Conservation (phyloP, 2,888 invertebrate species). For the Tiphia femorata region DNA sequence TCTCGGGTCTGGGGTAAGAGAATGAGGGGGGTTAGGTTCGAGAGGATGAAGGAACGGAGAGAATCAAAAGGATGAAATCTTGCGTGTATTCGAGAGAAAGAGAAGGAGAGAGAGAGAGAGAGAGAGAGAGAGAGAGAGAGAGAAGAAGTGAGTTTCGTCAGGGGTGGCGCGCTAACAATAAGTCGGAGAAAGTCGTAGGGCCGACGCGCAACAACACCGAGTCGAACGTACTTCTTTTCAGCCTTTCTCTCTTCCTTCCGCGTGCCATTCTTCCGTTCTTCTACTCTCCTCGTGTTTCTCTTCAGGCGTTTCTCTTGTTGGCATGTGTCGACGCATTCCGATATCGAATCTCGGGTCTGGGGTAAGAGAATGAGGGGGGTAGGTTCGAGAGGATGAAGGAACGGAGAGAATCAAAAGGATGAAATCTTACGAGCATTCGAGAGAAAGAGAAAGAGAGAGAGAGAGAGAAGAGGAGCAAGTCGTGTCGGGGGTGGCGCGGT, state of each 20-base stretch:
- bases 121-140: slow-evolving; percentile 14
- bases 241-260: slow-evolving; percentile 4
- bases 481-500: slow-evolving; percentile 37
- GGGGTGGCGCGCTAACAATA: slow-evolving; percentile 37
- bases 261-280: background rate
- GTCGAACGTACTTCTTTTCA: slow-evolving; percentile 29
- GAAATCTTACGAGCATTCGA: background rate
- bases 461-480: slow-evolving; percentile 21
- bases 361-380: slow-evolving; percentile 19
- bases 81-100: no score
- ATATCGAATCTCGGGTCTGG: no score
- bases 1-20: slow-evolving; percentile 36
- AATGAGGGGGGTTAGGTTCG: no score
- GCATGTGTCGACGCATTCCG: no score
- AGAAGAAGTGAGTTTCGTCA: slow-evolving; percentile 26
- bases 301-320: no score
- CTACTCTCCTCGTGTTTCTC: background rate
- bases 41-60: slow-evolving; percentile 21
- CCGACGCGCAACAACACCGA: slow-evolving; percentile 48
- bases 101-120: slow-evolving; percentile 7
- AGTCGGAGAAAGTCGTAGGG: slow-evolving; percentile 47
- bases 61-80: slow-evolving; percentile 14
- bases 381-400: no score
- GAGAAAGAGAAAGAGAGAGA: no score
- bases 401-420: background rate